phyloP scores from a whole-genome alignment of 2,113 vertebrate species.

The Enhydra lutris region DNA sequence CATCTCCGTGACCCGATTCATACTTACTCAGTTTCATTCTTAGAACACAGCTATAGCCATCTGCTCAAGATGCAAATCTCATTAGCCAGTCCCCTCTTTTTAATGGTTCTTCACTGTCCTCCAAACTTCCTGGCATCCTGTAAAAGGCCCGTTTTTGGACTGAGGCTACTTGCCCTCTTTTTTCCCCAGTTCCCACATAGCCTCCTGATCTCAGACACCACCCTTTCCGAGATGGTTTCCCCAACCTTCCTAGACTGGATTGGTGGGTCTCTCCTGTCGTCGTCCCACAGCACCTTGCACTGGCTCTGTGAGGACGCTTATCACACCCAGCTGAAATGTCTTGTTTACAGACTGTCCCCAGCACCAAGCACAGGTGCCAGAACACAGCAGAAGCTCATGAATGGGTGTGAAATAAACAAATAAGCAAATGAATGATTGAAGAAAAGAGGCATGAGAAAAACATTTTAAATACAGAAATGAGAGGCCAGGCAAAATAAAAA shows the following conservation, averaged over 20 bases:
- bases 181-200: not conserved
- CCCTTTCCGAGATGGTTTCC: not conserved
- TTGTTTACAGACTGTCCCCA: not conserved
- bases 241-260: not conserved
- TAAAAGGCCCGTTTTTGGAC: not conserved
- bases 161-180: not conserved
- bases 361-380: not conserved
- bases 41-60: not conserved
- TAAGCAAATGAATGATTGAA: not conserved
- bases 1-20: not conserved
- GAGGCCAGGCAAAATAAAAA: not conserved
- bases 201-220: not conserved
- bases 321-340: not conserved
- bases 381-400: not conserved
- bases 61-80: not conserved
- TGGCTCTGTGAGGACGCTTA: not conserved
- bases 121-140: not conserved
- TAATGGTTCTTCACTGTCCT: not conserved
- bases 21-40: not conserved
- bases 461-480: not conserved
- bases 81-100: not conserved
- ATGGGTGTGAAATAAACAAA: not conserved
- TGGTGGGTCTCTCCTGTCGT: not conserved
- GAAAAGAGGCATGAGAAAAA: not conserved
- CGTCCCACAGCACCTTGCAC: not conserved